phyloP scores from a whole-genome alignment of 1,140 invertebrate genomes.

The Drosophila fuyamai region DNA sequence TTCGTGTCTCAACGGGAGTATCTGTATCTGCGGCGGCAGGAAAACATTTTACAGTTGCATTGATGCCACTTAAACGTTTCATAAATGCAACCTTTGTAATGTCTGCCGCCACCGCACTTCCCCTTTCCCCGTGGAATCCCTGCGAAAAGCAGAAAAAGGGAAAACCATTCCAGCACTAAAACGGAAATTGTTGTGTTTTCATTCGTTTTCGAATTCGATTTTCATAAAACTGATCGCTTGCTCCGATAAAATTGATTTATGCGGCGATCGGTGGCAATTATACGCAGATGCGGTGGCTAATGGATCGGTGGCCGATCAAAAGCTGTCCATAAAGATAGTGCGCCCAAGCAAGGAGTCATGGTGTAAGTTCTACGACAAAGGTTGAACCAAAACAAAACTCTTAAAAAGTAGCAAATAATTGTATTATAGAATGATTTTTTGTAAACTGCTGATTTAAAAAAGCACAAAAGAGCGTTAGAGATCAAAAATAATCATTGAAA shows the following conservation, averaged over 20 bases:
- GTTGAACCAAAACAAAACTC: neutral
- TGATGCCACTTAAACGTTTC: constrained; percentile 79
- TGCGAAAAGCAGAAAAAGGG: constrained; percentile 61
- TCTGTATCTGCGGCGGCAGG: constrained; percentile 56
- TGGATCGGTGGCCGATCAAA: constrained; percentile 68
- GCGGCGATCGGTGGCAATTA: constrained; percentile 80
- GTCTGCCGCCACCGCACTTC: constrained; percentile 55
- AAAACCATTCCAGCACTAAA: constrained; percentile 63
- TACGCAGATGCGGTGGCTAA: constrained; percentile 81
- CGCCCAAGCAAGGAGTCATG: constrained; percentile 6
- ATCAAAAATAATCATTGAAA: too few relatives aligned
- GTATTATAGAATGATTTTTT: too few relatives aligned
- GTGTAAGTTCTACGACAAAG: constrained; percentile 8
- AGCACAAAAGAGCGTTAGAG: too few relatives aligned
- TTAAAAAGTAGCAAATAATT: too few relatives aligned
- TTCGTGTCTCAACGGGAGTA: constrained; percentile 34
- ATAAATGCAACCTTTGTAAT: constrained; percentile 83
- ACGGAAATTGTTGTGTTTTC: constrained; percentile 74
- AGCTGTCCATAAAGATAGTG: constrained; percentile 43
- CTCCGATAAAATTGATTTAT: constrained; percentile 83
- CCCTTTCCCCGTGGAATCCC: constrained; percentile 32
- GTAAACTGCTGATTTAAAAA: too few relatives aligned
- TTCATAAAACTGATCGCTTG: constrained; percentile 81
- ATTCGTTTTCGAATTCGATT: constrained; percentile 52
- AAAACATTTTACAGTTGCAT: constrained; percentile 81